phyloP scores from a whole-genome alignment of 2,797 vertebrate genomes.

The Alosa sapidissima region DNA sequence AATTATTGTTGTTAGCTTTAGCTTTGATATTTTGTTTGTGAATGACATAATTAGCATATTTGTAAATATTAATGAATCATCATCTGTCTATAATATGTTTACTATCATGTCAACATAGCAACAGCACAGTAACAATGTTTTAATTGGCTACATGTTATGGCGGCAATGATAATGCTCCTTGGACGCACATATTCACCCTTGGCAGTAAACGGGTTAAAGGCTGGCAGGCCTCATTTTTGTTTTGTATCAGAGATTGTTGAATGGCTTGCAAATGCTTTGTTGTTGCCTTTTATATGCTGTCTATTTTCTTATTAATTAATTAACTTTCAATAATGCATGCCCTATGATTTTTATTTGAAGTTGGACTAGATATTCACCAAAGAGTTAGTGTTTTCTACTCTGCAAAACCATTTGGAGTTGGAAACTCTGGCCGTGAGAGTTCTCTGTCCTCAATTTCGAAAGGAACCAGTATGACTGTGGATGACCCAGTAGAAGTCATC shows the following conservation, averaged over 20 bases:
- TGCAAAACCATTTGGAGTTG: slow-evolving; percentile 61
- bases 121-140: no score
- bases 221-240: no score
- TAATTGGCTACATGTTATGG: no score
- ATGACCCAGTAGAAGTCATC: slow-evolving; percentile 34
- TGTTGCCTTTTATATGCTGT: not conserved
- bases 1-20: no score
- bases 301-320: not conserved
- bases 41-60: no score
- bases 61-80: no score
- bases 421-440: slow-evolving; percentile 47
- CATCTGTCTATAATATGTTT: no score
- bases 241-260: no score
- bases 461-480: slow-evolving; percentile 17
- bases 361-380: slow-evolving; percentile 90
- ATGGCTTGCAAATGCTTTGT: not conserved
- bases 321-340: not conserved
- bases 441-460: slow-evolving; percentile 35
- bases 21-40: no score
- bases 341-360: slow-evolving; percentile 61
- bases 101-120: no score
- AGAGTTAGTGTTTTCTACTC: slow-evolving; percentile 80
- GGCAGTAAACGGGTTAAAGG: not conserved
- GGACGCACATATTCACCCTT: no score
- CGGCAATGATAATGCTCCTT: no score